Evolutionary conservation across 2,888 invertebrate species (phyloP), one percentile per base, ranked within the genome.

Genomic region (Dastarcus helophoroides): DNA sequence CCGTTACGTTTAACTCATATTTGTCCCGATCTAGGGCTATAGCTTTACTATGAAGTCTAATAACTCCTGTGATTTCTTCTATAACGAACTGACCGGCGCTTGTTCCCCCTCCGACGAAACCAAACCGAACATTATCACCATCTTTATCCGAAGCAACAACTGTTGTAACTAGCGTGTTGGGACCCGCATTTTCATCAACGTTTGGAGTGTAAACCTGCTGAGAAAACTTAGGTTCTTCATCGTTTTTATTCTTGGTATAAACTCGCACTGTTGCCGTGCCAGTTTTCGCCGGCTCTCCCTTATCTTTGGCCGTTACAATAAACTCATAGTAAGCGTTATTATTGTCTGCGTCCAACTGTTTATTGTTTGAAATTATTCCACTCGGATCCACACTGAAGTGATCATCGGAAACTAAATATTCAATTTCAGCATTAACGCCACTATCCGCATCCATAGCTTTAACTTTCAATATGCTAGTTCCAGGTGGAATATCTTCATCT

Each of bases 191-290:
- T 61, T 93, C 93, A 55, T 91, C 91, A 1, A 93, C 91, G 61
- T 91, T 93, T 0, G 93, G 91, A 2, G 91, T 91, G 60, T 93
- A 93, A 3, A 93, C 91, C 67, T 91, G 90, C 52, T 93, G 93
- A 1, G 90, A 90, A 58, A 93, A 93, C 59, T 90, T 91, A 0
- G 95, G 95, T 53, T 90, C 88, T 62, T 95, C 94, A 55, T 95
- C 95, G 62, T 95, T 95, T 62, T 93, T 93, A 54, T 95, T 95
- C 53, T 91, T 91, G n/a, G 94, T 94, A 55, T 93, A 93, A 33
- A 95, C 79, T 34, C 93, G 73, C 9, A 95, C 93, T 1, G 90
- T 93, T 0, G 94, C 93, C 0, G 84, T 83, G 26, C 93, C 93
- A 1, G 85, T 89, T 58, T 86, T 85, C 0, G 89, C 73, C 0